Conservation (phyloP, 2,113 vertebrate species). For the Setophaga kirtlandii region DNA sequence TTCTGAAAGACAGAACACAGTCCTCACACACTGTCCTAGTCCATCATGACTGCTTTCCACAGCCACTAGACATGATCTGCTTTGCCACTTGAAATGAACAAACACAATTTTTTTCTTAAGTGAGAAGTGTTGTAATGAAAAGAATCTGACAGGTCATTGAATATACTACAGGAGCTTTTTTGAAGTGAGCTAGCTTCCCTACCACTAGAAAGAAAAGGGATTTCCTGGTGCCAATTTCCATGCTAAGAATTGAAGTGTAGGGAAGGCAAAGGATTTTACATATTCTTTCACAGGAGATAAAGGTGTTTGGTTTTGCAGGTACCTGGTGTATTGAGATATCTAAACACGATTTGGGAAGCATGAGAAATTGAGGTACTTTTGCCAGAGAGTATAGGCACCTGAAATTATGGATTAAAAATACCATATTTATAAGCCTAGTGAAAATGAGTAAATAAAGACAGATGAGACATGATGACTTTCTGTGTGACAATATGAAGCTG, state of each 20-base stretch:
- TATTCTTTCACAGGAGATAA: not conserved
- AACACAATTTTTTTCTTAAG: not conserved
- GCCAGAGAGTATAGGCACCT: not conserved
- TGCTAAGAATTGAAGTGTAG: not conserved
- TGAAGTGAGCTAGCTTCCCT: not conserved
- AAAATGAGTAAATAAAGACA: slow-evolving; percentile 1
- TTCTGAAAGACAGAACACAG: not conserved
- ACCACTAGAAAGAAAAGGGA: not conserved
- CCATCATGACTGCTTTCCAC: not conserved
- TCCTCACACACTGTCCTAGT: not conserved
- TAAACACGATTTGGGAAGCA: not conserved
- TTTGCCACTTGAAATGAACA: not conserved
- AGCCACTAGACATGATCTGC: not conserved
- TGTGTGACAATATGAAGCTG: not conserved
- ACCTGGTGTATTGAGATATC: not conserved
- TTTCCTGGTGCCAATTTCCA: not conserved
- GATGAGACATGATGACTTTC: not conserved
- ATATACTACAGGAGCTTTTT: not conserved
- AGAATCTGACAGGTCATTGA: not conserved
- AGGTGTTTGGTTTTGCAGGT: not conserved
- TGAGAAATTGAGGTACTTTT: not conserved
- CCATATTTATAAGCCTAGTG: not conserved
- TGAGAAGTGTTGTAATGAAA: not conserved
- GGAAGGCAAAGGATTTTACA: not conserved
- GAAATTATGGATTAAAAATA: not conserved